Evolutionary conservation across 2,888 invertebrate species (phyloP).

Genomic region (Netelia virgata): DNA sequence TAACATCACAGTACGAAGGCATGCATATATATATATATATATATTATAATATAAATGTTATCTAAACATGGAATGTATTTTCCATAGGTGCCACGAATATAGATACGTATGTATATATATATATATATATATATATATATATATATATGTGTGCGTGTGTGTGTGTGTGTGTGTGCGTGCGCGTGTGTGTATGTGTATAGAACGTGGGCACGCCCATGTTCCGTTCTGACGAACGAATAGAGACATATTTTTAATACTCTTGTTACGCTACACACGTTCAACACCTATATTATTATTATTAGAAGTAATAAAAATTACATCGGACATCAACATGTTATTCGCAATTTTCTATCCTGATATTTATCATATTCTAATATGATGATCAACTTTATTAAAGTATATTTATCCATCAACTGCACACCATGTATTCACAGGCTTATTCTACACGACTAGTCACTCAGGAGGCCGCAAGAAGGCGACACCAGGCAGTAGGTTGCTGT

Average conservation of each 20-base stretch:
- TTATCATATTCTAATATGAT: background rate
- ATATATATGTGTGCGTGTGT: conserved; percentile 28
- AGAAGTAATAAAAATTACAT: conserved; percentile 56
- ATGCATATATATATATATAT: conserved; percentile 45
- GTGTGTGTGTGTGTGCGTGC: background rate
- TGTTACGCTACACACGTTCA: conserved; percentile 67
- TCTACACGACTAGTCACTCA: no score
- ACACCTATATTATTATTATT: conserved; percentile 55
- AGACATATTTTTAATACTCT: conserved; percentile 73
- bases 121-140: background rate
- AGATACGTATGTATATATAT: conserved; percentile 30
- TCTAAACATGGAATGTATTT: conserved; percentile 56
- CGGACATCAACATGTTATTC: conserved; percentile 44
- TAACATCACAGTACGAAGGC: conserved; percentile 51
- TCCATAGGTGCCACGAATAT: conserved; percentile 63
- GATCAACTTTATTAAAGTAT: no score
- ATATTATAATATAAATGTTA: conserved; percentile 41
- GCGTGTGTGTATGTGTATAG: conserved; percentile 32
- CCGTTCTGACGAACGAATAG: conserved; percentile 65
- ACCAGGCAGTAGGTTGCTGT: no score
- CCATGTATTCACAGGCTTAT: no score
- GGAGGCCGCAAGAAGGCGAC: no score
- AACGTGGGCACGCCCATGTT: conserved; percentile 56
- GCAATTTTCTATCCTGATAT: background rate
- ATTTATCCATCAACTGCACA: no score